phyloP scores from a whole-genome alignment of 2,888 invertebrate species.

The Tenthredo scrophulariae region DNA sequence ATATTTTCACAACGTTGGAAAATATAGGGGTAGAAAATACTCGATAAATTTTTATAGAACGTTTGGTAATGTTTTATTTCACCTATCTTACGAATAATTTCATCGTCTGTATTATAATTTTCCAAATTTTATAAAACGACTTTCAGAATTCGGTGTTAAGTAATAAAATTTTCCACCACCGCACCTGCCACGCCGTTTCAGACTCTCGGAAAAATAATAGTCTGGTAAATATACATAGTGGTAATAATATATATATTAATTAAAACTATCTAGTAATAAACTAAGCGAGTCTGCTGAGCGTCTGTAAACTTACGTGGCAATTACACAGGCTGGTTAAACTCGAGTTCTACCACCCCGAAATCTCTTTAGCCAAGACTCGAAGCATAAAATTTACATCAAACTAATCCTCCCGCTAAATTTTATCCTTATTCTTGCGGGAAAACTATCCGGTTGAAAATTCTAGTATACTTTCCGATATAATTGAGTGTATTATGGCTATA shows the following conservation, averaged over 20 bases:
- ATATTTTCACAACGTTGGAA: neutral
- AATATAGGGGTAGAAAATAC: neutral
- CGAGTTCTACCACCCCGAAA: constrained; percentile 8
- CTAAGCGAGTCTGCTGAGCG: constrained; percentile 11
- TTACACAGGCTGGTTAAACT: constrained; percentile 39
- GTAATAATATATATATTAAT: constrained; percentile 19
- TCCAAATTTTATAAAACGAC: neutral
- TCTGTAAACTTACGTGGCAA: constrained; percentile 31
- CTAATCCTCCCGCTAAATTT: constrained; percentile 11
- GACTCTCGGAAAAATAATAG: neutral
- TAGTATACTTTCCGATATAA: neutral
- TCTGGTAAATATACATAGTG: neutral
- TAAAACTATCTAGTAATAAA: constrained; percentile 27
- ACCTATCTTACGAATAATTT: neutral
- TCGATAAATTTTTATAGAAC: neutral
- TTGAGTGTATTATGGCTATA: neutral
- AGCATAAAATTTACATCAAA: constrained; percentile 38
- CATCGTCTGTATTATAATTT: neutral
- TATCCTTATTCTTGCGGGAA: neutral
- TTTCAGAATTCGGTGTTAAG: neutral
- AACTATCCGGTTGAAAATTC: neutral
- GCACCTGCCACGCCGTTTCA: neutral
- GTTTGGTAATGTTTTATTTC: neutral
- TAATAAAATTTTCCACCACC: neutral
- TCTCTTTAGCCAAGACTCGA: constrained; percentile 28